A percentile compares a stretch with the other conserved stretches of the same genome.
phyloP scores from a whole-genome alignment of 92 coral and sea anemone genomes.

The Pocillopora meandrina region DNA sequence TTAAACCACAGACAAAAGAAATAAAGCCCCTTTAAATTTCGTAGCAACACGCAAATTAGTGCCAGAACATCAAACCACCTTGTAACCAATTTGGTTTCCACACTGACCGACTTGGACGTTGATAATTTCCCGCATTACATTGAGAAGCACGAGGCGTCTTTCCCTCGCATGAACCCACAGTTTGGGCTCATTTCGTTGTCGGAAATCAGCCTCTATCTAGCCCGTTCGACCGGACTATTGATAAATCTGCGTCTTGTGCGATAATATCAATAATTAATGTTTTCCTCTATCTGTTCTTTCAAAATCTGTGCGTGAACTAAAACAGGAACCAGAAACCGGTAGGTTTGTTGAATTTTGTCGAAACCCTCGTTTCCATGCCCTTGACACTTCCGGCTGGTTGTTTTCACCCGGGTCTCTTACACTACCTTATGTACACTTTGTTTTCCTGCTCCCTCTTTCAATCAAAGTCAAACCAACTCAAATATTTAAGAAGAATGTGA shows the following conservation, averaged over 20 bases:
- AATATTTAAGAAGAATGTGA: too few species aligned
- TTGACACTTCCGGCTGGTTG: constrained; percentile 60
- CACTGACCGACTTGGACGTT: constrained; percentile 93
- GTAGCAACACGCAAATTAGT: constrained; percentile 38
- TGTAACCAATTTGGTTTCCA: constrained; percentile 91
- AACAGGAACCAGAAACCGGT: constrained; percentile 84
- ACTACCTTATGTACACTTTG: too few species aligned
- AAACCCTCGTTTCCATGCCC: constrained; percentile 72
- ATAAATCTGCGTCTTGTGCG: constrained; percentile 35
- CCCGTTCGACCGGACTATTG: constrained; percentile 37
- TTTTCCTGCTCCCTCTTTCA: too few species aligned
- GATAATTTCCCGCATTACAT: constrained; percentile 86
- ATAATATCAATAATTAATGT: constrained; percentile 43
- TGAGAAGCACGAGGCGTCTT: not conserved
- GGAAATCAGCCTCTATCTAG: constrained; percentile 14
- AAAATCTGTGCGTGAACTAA: constrained; percentile 14
- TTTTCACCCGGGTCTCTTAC: not conserved
- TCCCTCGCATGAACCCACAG: constrained; percentile 14
- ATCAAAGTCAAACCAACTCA: too few species aligned
- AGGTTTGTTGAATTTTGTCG: constrained; percentile 45
- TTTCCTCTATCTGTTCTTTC: constrained; percentile 23
- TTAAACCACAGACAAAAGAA: constrained; percentile 44
- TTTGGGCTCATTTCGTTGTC: constrained; percentile 31
- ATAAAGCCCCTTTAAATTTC: constrained; percentile 9
- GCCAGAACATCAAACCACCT: constrained; percentile 47